Evolutionary conservation across 2,797 vertebrate genomes (phyloP).

Genomic region (Eulemur mongoz): DNA sequence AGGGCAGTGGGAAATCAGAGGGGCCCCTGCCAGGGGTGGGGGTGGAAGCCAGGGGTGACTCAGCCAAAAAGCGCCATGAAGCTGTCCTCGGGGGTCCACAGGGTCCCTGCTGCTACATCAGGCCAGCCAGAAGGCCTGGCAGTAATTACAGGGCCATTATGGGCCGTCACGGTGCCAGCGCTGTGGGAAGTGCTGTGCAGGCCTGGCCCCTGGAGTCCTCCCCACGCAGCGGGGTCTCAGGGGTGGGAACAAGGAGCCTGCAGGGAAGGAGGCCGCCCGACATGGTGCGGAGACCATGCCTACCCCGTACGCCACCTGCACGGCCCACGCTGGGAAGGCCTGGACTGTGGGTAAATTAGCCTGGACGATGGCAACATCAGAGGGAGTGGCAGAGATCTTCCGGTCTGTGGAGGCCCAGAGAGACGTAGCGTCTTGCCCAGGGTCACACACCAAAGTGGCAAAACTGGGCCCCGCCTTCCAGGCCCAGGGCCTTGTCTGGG

Average conservation of each 20-base stretch:
- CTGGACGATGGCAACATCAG: not conserved
- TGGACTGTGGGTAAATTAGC: not conserved
- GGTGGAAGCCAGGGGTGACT: not conserved
- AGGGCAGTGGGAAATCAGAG: not conserved
- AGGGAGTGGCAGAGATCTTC: not conserved
- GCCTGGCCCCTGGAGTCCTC: not conserved
- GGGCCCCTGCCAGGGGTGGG: not conserved
- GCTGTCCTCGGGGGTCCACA: not conserved
- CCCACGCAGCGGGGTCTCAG: not conserved
- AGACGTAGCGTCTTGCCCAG: not conserved
- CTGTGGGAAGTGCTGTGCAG: rapidly evolving
- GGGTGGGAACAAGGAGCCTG: not conserved
- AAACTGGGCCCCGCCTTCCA: not conserved
- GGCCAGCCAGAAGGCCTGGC: not conserved
- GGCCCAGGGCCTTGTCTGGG: not conserved
- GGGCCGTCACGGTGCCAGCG: not conserved
- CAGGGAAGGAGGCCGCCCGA: not conserved
- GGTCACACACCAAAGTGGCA: not conserved
- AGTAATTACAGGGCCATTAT: not conserved
- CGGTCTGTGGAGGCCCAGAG: not conserved
- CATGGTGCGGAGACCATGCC: not conserved
- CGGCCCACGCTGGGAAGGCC: not conserved
- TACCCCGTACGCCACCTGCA: not conserved
- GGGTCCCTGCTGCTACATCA: not conserved
- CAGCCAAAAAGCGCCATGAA: not conserved